Conservation (phyloP, 2,888 invertebrate genomes). For the Tetheella fluctuosa region DNA sequence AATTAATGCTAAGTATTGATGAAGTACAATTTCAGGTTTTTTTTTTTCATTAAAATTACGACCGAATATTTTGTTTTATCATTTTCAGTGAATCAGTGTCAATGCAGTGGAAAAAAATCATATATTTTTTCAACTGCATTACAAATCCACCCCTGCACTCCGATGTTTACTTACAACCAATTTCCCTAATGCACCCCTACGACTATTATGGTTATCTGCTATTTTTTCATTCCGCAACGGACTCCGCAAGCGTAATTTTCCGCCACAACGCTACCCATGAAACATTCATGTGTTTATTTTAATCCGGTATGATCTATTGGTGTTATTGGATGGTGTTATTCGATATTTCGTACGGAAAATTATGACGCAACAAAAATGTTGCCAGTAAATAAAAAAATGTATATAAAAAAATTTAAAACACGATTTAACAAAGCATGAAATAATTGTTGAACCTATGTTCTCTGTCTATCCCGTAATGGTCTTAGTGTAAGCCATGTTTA, state of each 20-base stretch:
- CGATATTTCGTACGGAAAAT: slow-evolving; percentile 4
- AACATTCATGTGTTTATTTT: slow-evolving; percentile 46
- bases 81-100: too few relatives aligned
- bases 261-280: slow-evolving; percentile 30
- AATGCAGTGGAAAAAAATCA: too few relatives aligned
- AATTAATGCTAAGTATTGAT: too few relatives aligned
- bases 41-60: too few relatives aligned
- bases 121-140: slow-evolving; percentile 39
- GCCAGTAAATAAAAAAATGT: too few relatives aligned
- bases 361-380: background rate
- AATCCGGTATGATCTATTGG: slow-evolving; percentile 30
- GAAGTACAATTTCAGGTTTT: too few relatives aligned
- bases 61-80: too few relatives aligned
- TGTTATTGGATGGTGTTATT: slow-evolving; percentile 34
- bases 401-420: too few relatives aligned
- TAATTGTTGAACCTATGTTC: too few relatives aligned
- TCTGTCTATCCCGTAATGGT: too few relatives aligned
- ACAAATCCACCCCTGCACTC: slow-evolving; percentile 26
- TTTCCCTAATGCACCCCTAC: slow-evolving; percentile 46
- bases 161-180: slow-evolving; percentile 47
- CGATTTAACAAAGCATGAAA: too few relatives aligned
- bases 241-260: slow-evolving; percentile 15
- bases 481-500: too few relatives aligned
- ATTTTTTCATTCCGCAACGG: slow-evolving; percentile 21
- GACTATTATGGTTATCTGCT: background rate